These are phyloP conservation scores for Bryconaethiops microstoma DNA, from an alignment of 2,797 vertebrate species.

Conservation along the genomic window DNA sequence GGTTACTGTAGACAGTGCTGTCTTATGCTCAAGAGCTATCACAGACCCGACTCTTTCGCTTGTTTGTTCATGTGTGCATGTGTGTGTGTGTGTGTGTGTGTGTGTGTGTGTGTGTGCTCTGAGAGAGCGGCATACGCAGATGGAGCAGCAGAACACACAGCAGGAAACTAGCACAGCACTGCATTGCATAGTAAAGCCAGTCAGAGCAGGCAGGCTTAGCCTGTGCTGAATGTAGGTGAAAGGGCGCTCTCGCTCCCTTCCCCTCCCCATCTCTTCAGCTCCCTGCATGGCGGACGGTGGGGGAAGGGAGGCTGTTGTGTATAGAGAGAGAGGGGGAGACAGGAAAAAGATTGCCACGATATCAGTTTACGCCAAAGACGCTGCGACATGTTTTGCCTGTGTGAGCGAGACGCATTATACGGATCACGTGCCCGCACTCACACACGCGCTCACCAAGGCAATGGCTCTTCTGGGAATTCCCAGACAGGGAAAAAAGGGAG, in stretches of 20 bases:
- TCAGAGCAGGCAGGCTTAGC: constrained; percentile 46
- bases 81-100: neutral
- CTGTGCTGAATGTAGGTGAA: constrained; percentile 60
- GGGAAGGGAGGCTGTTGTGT: constrained; percentile 45
- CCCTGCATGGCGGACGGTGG: constrained; percentile 44
- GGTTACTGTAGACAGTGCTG: neutral
- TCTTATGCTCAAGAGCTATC: neutral
- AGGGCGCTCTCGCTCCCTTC: constrained; percentile 42
- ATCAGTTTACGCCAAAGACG: constrained; percentile 49
- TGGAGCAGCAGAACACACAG: constrained; percentile 15
- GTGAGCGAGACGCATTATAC: constrained; percentile 36
- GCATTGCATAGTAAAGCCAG: constrained; percentile 37
- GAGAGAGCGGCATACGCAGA: constrained; percentile 7
- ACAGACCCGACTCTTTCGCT: neutral
- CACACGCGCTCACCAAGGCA: constrained; percentile 21
- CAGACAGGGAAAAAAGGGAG: constrained; percentile 13
- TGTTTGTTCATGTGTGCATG: neutral
- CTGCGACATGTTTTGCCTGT: constrained; percentile 51
- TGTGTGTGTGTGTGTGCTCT: too few species aligned
- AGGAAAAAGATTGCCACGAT: constrained; percentile 45
- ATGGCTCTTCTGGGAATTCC: constrained; percentile 45
- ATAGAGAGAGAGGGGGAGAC: constrained; percentile 26
- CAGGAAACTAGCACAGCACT: constrained; percentile 22
- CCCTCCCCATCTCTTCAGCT: constrained; percentile 18
- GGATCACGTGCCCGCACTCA: constrained; percentile 16